Evolutionary conservation across 2,888 invertebrate species (phyloP), one percentile per base, ranked within the genome.

Genomic region (Thalpophila matura): DNA sequence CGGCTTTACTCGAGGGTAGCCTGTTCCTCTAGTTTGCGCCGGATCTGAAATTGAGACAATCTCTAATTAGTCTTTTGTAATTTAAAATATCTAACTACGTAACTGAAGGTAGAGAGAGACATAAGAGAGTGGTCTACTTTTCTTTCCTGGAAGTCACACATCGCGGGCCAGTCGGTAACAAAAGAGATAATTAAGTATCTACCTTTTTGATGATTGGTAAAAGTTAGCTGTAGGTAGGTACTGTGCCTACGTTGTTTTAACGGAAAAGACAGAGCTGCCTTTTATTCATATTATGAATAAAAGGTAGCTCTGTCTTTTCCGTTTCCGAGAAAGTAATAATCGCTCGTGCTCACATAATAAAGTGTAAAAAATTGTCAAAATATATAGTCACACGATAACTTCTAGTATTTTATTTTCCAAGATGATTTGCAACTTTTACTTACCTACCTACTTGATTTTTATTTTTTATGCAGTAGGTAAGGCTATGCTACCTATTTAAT

Each of bases 1-100:
- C 0, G 95, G 95, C 63, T 83, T 88, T 38, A 86, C 81, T 55
- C 90, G 86, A 16, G 92, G 91, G 74, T 95, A 95, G 1, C 95
- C 94, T 5, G 76, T 62, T 27, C 81, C 70, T 40, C 67, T 60
- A 10, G 10, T 22, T 16, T 40, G 67, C 12, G 38, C 47, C n/a
- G 66, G 66, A 16, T 16, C 70, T 71, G 56, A 33, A 71, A 65
- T 27, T n/a, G 12, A 38, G 2, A 51, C 2, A 10, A 10, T 29
- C 22, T 49, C 29, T 7, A 6, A 40, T 67, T 59, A 38, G 16
- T n/a, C 0, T 10, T 33, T 35, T 10, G 9, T n/a, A n/a, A n/a
- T n/a, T n/a, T n/a, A n/a, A n/a, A n/a, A n/a, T n/a, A n/a, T n/a
- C n/a, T n/a, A n/a, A n/a, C n/a, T n/a, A n/a, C n/a, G n/a, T n/a